Evolutionary conservation across 2,797 vertebrate species (phyloP).

Genomic region (Microctenopoma stevenorrisi): DNA sequence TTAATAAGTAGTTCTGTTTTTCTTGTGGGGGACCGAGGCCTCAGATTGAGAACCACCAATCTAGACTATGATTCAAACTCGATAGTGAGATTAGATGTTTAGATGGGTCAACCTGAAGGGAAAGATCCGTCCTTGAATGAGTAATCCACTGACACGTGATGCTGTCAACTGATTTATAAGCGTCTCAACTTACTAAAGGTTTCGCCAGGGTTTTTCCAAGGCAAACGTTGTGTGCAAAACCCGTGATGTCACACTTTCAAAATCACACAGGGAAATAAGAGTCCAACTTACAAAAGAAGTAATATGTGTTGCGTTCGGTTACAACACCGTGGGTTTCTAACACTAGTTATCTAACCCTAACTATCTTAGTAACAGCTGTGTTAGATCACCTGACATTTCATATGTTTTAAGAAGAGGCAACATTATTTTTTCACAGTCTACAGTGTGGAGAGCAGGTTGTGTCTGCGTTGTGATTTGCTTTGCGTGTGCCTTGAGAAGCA

Average conservation of each 20-base stretch:
- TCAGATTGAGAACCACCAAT: background rate
- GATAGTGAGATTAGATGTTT: background rate
- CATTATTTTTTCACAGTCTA: constrained; percentile 2
- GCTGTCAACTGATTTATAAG: constrained; percentile 18
- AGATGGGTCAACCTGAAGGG: background rate
- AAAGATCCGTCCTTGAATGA: background rate
- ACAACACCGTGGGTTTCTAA: too few species aligned
- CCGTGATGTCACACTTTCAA: constrained; percentile 47
- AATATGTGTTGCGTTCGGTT: background rate
- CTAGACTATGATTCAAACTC: background rate
- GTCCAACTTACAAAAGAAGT: background rate
- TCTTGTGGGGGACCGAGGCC: background rate
- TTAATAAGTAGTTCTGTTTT: too few species aligned
- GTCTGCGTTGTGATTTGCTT: constrained; percentile 40
- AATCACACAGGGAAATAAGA: constrained; percentile 21
- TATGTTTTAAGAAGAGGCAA: constrained; percentile 20
- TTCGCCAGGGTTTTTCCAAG: constrained; percentile 33
- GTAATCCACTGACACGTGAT: constrained; percentile 23
- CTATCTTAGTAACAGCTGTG: too few species aligned
- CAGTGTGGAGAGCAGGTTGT: background rate
- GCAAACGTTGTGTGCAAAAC: constrained; percentile 18
- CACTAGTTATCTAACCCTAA: too few species aligned
- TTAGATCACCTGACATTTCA: background rate
- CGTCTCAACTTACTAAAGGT: constrained; percentile 24
- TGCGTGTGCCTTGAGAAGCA: constrained; percentile 41